Base-by-base conservation (phyloP, 2,888 invertebrate genomes). In the Diarsia mendica region DNA sequence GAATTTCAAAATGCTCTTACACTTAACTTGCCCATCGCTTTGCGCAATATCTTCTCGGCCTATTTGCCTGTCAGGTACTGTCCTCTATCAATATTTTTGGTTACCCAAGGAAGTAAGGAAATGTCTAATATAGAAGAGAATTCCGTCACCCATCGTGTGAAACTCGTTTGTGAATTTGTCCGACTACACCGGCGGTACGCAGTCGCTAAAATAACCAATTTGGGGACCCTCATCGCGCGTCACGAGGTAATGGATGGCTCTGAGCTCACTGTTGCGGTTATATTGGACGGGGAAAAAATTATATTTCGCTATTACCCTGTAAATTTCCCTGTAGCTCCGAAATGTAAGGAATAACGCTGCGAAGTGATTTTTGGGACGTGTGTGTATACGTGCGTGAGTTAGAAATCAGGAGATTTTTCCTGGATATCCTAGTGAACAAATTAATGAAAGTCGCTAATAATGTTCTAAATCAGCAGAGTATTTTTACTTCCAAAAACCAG, bases 201-300 rank as follows among this genome's bases (percentile, higher is more conserved):
- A 85, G 88, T 83, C 78, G 86, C 87, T 89, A 90, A 90, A 91
- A 91, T 89, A 90, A 92, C 90, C 91, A 93, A 92, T 92, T 91
- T 90, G 87, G 86, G 88, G 87, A 92, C 91, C 92, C 92, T 92
- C 92, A 90, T 92, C 91, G 89, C 88, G 87, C 90, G 91, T 92
- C 91, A 91, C 84, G 87, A 85, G 77, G 90, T 92, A 92, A 92
- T 91, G 90, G 91, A 92, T 92, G 90, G 89, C 88, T 83, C 84
- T 85, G 86, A 80, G 85, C 75, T 84, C 84, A 84, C 82, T 86
- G 80, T 85, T 86, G 87, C 88, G 85, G 85, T 86, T 88, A 87
- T 88, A 87, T 88, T 88, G 79, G 84, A 88, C 83, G 82, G 78
- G 67, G 79, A 72, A 85, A 85, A 87, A 87, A 88, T 86, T 87